Conservation (phyloP, 2,113 vertebrate genomes). For the Cyanoramphus novaezelandiae region DNA sequence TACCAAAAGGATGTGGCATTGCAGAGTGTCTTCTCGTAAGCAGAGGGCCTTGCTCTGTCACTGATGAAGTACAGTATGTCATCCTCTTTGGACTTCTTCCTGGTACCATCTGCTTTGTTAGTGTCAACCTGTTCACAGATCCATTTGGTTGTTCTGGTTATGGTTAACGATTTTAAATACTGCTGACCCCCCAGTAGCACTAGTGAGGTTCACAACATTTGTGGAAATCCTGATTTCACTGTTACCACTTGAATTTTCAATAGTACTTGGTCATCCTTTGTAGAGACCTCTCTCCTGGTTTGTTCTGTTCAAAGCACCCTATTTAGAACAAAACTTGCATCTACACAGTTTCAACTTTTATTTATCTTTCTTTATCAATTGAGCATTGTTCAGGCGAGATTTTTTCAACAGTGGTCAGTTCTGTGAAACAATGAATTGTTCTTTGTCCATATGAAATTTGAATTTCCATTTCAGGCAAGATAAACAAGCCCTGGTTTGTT, state of each 20-base stretch:
- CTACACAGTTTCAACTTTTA: not conserved
- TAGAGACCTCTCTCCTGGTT: not conserved
- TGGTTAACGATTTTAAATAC: not conserved
- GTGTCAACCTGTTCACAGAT: not conserved
- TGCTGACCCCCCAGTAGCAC: not conserved
- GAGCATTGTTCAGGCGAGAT: not conserved
- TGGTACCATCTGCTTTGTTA: not conserved
- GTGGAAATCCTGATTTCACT: not conserved
- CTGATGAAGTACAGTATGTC: not conserved
- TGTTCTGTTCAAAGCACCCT: not conserved
- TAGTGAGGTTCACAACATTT: not conserved
- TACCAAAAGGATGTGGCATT: not conserved
- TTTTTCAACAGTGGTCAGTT: not conserved
- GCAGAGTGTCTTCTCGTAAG: not conserved
- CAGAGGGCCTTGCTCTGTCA: not conserved
- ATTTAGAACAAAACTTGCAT: not conserved
- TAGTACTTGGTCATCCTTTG: accelerated
- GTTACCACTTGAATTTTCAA: not conserved
- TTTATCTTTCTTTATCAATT: not conserved
- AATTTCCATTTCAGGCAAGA: not conserved
- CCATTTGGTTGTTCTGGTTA: not conserved
- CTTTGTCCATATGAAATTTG: not conserved
- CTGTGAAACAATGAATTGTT: not conserved
- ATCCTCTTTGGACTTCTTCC: not conserved
- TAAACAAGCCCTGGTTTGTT: slow-evolving; percentile 15